Base-by-base conservation (phyloP, 2,113 vertebrate species). In the Pollachius pollachius region DNA sequence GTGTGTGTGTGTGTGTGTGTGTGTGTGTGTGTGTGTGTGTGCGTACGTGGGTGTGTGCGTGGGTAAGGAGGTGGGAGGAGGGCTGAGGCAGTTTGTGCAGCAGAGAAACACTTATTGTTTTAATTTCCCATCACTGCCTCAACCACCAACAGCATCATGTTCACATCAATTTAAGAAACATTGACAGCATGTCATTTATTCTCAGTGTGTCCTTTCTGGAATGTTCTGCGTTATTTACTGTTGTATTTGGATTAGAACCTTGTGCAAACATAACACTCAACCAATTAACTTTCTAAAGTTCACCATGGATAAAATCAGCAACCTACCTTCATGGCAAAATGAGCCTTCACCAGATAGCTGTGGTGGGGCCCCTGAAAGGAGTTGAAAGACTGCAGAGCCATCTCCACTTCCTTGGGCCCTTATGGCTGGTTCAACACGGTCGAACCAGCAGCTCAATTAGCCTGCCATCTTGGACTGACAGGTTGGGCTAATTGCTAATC, bases 401-500 rank as follows among this genome's bases (percentile, higher is more conserved):
- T 89, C 82, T 73, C 81, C 84, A 81, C 81, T 13, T 79, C 54
- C 62, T 48, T 13, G 41, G 83, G 84, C 78, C 41, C 79, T 81
- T 88, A 89, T 90, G 92, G 90, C 79, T 87, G 89, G 91, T 23
- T 23, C 23, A 23, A 93, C 92, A 96, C 93, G 90, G 92, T 90
- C 84, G 90, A 91, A 95, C 92, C 93, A 95, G 91, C 91, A 90
- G 77, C 94, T 96, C 95, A 96, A 96, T 96, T 96, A 96, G 93
- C 89, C 92, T 87, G 92, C 91, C 94, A 95, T 96, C 94, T 94
- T 94, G 81, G 67, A 93, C 92, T 91, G 94, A 96, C 94, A 95
- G 93, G 92, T 92, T 89, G 86, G 91, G 92, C 93, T 96, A 95
- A 96, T 96, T 96, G 95, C 94, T 95, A 94, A 95, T 94, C 91